Evolutionary conservation across 2,113 vertebrate species (phyloP).

Genomic region (Datnioides undecimradiatus): DNA sequence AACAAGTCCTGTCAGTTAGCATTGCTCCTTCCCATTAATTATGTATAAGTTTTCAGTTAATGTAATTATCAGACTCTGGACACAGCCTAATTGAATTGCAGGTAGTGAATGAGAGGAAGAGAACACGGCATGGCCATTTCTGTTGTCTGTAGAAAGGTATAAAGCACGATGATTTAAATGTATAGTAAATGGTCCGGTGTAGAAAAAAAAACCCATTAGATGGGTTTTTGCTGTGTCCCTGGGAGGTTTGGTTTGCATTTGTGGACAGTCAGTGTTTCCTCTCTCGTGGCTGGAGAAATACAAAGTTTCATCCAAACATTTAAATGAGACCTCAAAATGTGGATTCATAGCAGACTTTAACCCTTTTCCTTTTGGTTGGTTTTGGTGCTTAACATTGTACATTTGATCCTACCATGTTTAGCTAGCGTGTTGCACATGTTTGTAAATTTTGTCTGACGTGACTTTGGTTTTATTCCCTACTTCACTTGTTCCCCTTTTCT

Average conservation of each 20-base stretch:
- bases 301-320: conserved; percentile 7
- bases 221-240: background rate
- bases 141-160: conserved; percentile 46
- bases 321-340: conserved; percentile 39
- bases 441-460: conserved; percentile 12
- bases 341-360: conserved; percentile 2
- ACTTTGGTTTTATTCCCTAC: conserved; percentile 34
- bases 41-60: conserved; percentile 75
- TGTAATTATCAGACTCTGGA: conserved; percentile 71
- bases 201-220: conserved; percentile 57
- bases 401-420: conserved; percentile 41
- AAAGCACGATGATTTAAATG: conserved; percentile 44
- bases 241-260: conserved; percentile 33
- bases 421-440: conserved; percentile 37
- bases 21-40: conserved; percentile 71
- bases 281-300: background rate
- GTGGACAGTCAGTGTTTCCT: conserved; percentile 30
- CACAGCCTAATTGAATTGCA: conserved; percentile 74
- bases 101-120: conserved; percentile 73
- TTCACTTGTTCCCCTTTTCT: background rate
- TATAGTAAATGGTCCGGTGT: conserved; percentile 10
- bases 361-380: conserved; percentile 27
- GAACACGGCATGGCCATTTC: conserved; percentile 42
- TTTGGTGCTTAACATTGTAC: conserved; percentile 1
- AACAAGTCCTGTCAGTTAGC: conserved; percentile 66